phyloP scores from a whole-genome alignment of 2,888 invertebrate species.

The Amphipyra tragopoginis region DNA sequence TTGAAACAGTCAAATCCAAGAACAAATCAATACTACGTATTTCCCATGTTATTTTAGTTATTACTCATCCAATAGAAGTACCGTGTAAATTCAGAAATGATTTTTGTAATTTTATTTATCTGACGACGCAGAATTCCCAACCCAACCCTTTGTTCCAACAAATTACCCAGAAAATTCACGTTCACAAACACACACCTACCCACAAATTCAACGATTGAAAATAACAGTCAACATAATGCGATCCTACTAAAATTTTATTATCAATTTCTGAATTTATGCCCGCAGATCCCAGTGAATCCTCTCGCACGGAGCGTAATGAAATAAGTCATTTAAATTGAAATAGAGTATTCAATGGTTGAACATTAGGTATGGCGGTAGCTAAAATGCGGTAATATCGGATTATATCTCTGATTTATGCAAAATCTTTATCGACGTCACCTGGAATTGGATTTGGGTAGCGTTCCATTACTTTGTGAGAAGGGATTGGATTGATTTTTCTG shows the following conservation, averaged over 20 bases:
- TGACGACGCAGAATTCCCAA: not conserved
- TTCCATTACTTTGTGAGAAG: constrained; percentile 33
- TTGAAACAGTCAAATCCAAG: too few relatives aligned
- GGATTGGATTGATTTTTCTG: constrained; percentile 37
- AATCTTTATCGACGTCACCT: constrained; percentile 46
- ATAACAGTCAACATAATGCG: constrained; percentile 68
- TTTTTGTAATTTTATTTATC: too few relatives aligned
- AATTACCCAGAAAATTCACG: constrained; percentile 14
- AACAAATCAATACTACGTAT: too few relatives aligned
- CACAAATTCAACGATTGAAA: constrained; percentile 42
- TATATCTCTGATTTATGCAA: constrained; percentile 88
- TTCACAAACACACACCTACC: constrained; percentile 23
- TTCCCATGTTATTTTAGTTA: too few relatives aligned
- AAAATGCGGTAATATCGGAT: constrained; percentile 87
- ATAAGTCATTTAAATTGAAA: constrained; percentile 89
- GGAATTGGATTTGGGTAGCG: constrained; percentile 43
- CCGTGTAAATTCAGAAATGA: too few relatives aligned
- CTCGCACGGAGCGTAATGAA: constrained; percentile 80
- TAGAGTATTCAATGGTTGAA: constrained; percentile 85
- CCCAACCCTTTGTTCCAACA: constrained; percentile 11
- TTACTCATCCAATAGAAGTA: too few relatives aligned
- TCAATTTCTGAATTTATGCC: constrained; percentile 85
- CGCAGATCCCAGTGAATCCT: constrained; percentile 74
- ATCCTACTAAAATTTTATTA: constrained; percentile 84
- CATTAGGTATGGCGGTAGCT: constrained; percentile 82